A percentile compares a stretch with the other conserved stretches of the same genome.
These are phyloP conservation scores for Corbicula japonica DNA, from an alignment of 2,888 invertebrate species.

Conservation along the genomic window DNA sequence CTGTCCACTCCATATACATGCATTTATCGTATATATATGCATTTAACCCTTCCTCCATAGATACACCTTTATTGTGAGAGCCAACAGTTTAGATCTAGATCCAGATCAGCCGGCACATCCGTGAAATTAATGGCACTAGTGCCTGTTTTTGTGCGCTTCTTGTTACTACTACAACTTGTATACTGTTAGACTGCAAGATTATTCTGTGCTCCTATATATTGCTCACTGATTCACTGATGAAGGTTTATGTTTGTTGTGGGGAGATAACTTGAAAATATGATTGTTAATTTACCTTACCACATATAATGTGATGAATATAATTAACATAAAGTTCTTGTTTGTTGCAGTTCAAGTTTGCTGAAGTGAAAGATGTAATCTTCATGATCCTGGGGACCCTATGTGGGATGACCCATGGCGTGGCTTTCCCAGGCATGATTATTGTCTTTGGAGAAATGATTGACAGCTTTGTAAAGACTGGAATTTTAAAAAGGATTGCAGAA, in stretches of 20 bases:
- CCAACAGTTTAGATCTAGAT: no score
- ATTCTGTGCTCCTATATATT: neutral
- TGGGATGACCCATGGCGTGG: conserved; percentile 80
- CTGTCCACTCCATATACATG: no score
- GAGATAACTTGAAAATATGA: neutral
- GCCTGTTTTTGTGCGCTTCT: neutral
- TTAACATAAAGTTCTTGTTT: neutral
- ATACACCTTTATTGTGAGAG: no score
- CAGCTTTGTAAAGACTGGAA: conserved; percentile 75
- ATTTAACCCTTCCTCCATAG: no score
- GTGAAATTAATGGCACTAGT: no score
- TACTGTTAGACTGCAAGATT: neutral
- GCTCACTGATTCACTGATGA: neutral
- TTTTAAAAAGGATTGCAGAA: conserved; percentile 13
- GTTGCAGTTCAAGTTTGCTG: conserved; percentile 84
- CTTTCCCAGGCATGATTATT: conserved; percentile 84
- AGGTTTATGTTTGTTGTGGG: neutral
- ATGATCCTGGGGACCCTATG: conserved; percentile 83
- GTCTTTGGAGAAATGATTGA: conserved; percentile 85
- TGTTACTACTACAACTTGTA: neutral
- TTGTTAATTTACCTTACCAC: neutral
- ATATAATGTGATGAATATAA: neutral
- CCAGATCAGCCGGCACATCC: no score
- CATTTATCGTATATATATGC: no score
- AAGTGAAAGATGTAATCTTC: conserved; percentile 76